These are phyloP conservation scores for Agelastica alni DNA, from an alignment of 2,888 invertebrate genomes.

Conservation along the genomic window DNA sequence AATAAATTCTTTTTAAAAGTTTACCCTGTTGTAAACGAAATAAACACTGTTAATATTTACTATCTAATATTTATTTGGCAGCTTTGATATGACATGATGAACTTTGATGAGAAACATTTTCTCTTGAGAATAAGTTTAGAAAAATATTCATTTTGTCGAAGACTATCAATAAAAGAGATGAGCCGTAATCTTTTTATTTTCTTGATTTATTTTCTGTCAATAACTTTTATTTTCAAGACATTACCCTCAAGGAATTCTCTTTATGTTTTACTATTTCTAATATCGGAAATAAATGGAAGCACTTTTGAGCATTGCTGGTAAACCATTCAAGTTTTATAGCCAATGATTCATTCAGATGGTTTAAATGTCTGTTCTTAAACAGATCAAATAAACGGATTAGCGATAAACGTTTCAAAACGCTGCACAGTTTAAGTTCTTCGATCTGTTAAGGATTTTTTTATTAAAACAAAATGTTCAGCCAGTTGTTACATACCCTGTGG, in stretches of 20 bases:
- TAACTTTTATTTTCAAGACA: conserved; percentile 21
- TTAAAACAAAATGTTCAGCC: too few relatives aligned
- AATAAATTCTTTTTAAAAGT: too few relatives aligned
- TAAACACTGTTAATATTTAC: too few relatives aligned
- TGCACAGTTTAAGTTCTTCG: too few relatives aligned
- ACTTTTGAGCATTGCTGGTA: conserved; percentile 13
- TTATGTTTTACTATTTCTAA: conserved; percentile 22
- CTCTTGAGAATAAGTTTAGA: conserved; percentile 10
- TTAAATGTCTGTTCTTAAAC: neutral
- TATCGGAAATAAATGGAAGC: conserved; percentile 22
- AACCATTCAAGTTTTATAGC: conserved; percentile 11
- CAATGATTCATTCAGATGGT: conserved; percentile 11
- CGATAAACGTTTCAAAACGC: too few relatives aligned
- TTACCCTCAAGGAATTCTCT: conserved; percentile 17
- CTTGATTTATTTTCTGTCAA: conserved; percentile 24
- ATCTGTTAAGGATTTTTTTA: too few relatives aligned
- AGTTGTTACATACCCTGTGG: too few relatives aligned
- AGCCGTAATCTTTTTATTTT: conserved; percentile 15
- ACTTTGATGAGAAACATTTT: conserved; percentile 6
- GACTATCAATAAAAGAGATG: conserved; percentile 20
- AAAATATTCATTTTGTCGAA: conserved; percentile 20
- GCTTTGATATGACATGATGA: neutral
- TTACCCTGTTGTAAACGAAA: neutral
- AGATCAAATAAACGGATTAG: conserved; percentile 5
- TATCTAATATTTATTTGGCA: neutral